A percentile compares a stretch with the other conserved stretches of the same genome.
Evolutionary conservation across 2,113 vertebrate genomes (phyloP).

Genomic region (Tragelaphus imberbis): DNA sequence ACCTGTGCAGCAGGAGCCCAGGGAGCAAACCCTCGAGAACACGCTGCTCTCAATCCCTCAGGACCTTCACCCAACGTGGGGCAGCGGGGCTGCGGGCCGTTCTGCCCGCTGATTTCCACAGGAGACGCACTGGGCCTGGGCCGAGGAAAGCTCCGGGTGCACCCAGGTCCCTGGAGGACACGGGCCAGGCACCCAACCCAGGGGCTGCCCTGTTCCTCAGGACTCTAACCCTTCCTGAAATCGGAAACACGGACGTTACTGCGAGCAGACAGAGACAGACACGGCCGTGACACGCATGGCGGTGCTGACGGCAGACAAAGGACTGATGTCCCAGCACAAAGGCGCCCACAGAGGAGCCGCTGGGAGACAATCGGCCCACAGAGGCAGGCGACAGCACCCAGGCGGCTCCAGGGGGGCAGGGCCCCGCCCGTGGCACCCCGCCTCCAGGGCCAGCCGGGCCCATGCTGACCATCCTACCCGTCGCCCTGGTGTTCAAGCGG

Average conservation of each 20-base stretch:
- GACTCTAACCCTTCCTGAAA: background rate
- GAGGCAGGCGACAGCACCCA: accelerated
- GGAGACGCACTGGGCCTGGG: accelerated
- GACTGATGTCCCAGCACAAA: background rate
- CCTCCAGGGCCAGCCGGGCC: background rate
- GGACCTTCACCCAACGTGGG: accelerated
- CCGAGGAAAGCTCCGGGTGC: accelerated
- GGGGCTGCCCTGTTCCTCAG: background rate
- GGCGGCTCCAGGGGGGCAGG: no score
- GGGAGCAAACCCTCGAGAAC: background rate
- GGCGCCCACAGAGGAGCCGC: background rate
- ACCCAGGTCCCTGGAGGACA: background rate
- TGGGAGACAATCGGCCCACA: background rate
- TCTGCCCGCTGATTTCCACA: accelerated
- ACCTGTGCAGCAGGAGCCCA: background rate
- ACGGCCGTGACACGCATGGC: accelerated
- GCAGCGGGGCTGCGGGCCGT: background rate
- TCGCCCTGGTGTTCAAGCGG: accelerated
- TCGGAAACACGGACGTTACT: accelerated
- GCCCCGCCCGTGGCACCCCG: accelerated
- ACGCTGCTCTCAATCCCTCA: no score
- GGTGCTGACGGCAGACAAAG: accelerated
- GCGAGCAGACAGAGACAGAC: background rate
- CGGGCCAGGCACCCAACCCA: background rate
- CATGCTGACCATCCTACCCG: accelerated